phyloP scores from a whole-genome alignment of 2,797 vertebrate genomes.

The Diplodus sargus region DNA sequence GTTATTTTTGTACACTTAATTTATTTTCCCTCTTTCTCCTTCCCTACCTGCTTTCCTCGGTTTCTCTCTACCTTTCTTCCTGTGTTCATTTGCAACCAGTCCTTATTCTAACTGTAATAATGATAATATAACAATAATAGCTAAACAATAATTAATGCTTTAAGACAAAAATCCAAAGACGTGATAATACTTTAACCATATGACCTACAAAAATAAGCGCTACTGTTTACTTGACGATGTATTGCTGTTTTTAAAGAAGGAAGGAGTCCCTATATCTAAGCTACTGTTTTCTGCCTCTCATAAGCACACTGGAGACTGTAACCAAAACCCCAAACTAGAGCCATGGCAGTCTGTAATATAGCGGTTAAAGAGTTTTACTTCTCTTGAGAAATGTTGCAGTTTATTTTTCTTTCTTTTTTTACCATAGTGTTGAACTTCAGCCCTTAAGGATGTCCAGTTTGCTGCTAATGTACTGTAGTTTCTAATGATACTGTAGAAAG shows the following conservation, averaged over 20 bases:
- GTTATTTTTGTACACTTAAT: slow-evolving; percentile 93
- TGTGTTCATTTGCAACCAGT: slow-evolving; percentile 82
- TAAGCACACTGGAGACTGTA: slow-evolving; percentile 94
- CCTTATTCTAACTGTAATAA: slow-evolving; percentile 88
- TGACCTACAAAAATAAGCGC: slow-evolving; percentile 94
- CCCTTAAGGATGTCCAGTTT: slow-evolving; percentile 94
- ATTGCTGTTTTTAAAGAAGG: slow-evolving; percentile 96
- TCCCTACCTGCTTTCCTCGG: slow-evolving; percentile 67
- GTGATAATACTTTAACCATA: slow-evolving; percentile 96
- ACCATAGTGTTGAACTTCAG: slow-evolving; percentile 85
- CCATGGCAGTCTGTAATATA: slow-evolving; percentile 91
- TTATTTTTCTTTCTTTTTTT: slow-evolving; percentile 78
- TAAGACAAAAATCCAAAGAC: slow-evolving; percentile 99
- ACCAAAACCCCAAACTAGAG: slow-evolving; percentile 91
- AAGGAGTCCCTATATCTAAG: slow-evolving; percentile 91
- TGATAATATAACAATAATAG: slow-evolving; percentile 88
- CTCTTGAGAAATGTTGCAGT: slow-evolving; percentile 84
- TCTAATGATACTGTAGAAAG: slow-evolving; percentile 88
- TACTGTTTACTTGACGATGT: slow-evolving; percentile 99
- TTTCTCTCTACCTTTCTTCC: slow-evolving; percentile 73
- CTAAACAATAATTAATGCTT: slow-evolving; percentile 96
- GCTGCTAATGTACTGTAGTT: slow-evolving; percentile 93
- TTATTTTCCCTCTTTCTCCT: slow-evolving; percentile 79
- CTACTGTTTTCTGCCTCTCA: slow-evolving; percentile 94
- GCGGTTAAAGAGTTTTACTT: slow-evolving; percentile 87